These are phyloP conservation scores for Leucoraja ocellata DNA, from an alignment of 2,797 vertebrate genomes.

Conservation along the genomic window DNA sequence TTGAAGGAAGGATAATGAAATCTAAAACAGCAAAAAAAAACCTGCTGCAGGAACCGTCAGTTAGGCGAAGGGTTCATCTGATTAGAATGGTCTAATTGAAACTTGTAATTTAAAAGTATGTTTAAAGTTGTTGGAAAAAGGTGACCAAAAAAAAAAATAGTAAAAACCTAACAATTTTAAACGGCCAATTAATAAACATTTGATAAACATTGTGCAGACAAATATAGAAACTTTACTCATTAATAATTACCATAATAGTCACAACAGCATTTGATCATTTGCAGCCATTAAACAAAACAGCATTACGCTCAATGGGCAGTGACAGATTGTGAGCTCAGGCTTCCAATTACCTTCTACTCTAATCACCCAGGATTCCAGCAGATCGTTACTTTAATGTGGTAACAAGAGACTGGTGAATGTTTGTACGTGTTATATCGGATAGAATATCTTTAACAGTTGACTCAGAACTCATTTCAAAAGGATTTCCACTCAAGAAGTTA, in stretches of 20 bases:
- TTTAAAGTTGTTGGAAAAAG: not conserved
- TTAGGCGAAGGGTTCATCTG: not conserved
- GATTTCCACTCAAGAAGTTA: not conserved
- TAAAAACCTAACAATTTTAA: not conserved
- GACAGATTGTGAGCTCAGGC: not conserved
- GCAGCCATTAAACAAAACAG: not conserved
- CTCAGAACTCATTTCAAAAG: not conserved
- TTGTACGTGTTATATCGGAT: not conserved
- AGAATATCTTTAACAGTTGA: not conserved
- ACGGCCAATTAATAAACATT: not conserved
- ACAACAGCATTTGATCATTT: not conserved
- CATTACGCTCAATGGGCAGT: not conserved
- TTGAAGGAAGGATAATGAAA: no score
- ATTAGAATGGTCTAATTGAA: not conserved
- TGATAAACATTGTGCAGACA: not conserved
- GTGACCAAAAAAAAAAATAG: not conserved
- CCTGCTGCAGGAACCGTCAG: not conserved
- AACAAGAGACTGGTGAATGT: not conserved
- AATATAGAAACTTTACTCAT: not conserved
- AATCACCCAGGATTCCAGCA: not conserved
- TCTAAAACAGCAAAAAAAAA: no score
- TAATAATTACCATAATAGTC: not conserved
- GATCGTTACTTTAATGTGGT: not conserved
- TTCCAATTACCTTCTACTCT: not conserved
- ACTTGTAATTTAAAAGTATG: not conserved